Evolutionary conservation across 2,888 invertebrate genomes (phyloP), one percentile per base, ranked within the genome.

Genomic region (Rhimphoctona megacephalus): DNA sequence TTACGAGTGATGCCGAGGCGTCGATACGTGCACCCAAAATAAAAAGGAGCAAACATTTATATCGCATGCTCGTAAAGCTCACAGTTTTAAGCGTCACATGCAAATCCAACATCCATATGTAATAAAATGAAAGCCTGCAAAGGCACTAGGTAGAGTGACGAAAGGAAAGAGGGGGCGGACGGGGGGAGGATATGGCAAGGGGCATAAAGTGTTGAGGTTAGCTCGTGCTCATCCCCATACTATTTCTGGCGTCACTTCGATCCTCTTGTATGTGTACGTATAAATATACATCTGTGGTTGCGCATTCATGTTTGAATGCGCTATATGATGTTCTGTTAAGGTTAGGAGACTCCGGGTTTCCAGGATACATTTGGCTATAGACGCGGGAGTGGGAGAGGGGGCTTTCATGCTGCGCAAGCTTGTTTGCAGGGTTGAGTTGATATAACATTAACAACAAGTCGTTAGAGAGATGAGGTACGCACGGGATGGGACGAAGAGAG

Each of bases 381-480:
- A 73, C 57, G 36, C 69, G 77, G 17, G 54, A 2, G 22, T 4
- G 30, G 61, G 30, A 2, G 30, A 14, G 17, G 61, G 30, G 17
- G 14, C 61, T 61, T 61, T 61, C 61, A 61, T 52, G 85, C 17
- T 39, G 85, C 57, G 85, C 49, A 89, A 88, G 90, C 87, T 90
- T 90, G 92, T 93, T 91, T 90, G 91, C 91, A 90, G 91, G 92
- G 90, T 89, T 91, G 90, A 92, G 91, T 92, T 92, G 91, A 92
- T 92, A 91, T 91, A 91, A 92, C 92, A 92, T 93, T 91, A 92
- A 93, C 92, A 92, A 93, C 92, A 91, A 93, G 92, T 92, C 92
- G 92, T 93, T 92, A 93, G 92, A 92, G 92, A 92, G 91, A 92
- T 90, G 92, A 92, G 91, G 91, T 91, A 90, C 88, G 87, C 86